Evolutionary conservation across 2,888 invertebrate species (phyloP), one percentile per base, ranked within the genome.

Genomic region (Lamproptera curius): DNA sequence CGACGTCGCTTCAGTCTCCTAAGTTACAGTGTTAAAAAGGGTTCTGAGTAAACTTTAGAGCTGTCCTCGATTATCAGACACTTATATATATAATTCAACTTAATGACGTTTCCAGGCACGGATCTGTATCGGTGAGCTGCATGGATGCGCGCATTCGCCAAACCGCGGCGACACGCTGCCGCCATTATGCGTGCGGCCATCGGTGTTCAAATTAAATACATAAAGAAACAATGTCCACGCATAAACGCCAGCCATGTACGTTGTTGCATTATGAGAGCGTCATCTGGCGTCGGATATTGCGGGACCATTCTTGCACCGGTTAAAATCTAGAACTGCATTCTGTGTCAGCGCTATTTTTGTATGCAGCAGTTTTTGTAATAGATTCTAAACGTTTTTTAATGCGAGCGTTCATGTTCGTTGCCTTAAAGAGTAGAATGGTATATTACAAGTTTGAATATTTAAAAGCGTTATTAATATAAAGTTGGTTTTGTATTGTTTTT

Each of bases 181-280:
- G 73, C 76, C 74, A 76, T 82, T 76, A 72, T 65, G 73, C 73
- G 73, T 73, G 67, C 74, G 74, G 70, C 74, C 76, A 73, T 79
- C 68, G 78, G 67, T 63, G 79, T 73, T 80, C 74, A 81, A 83
- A 84, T 84, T 82, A 85, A 84, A 85, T 76, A 76, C 80, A 79
- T 82, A 81, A 82, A 82, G 81, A 82, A 76, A 71, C 73, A 66
- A 66, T 73, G 73, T 76, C 69, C 71, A 76, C 74, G 70, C 57
- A 52, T 57, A 52, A 55, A 57, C 54, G 52, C 13, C 53, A 48
- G 53, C 35, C 55, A 51, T 53, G 56, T 50, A 40, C 41, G 37
- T 16, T 35, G 34, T 42, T 42, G 48, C 48, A 43, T 46, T 53
- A 54, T 26, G 42, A 31, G 31, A 42, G 51, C 53, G 51, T 53